A percentile compares a stretch with the other conserved stretches of the same genome.
phyloP scores from a whole-genome alignment of 1,140 invertebrate species.

The Theocolax elegans region DNA sequence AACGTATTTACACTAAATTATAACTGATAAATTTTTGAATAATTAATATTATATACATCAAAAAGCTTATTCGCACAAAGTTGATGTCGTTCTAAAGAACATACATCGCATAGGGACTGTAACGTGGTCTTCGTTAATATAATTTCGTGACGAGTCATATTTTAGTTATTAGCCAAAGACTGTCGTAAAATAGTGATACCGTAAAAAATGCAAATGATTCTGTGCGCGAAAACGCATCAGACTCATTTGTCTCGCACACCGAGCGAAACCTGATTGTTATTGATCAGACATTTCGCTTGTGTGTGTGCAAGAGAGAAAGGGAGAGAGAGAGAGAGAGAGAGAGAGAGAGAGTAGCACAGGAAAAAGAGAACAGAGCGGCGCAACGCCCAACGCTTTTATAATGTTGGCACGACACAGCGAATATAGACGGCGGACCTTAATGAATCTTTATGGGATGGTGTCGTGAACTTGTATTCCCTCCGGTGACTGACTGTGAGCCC shows the following conservation, averaged over 20 bases:
- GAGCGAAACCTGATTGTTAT: slow-evolving; percentile 57
- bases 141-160: neutral
- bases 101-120: no score
- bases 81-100: no score
- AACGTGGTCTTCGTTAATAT: neutral
- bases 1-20: no score
- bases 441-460: slow-evolving; percentile 69
- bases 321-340: neutral
- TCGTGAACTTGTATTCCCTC: slow-evolving; percentile 68
- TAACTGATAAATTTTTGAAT: no score
- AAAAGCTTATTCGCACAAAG: no score
- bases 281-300: slow-evolving; percentile 62
- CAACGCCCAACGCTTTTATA: slow-evolving; percentile 57
- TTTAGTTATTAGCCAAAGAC: neutral
- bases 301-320: slow-evolving; percentile 11
- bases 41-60: no score
- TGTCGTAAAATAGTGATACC: neutral
- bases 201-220: slow-evolving; percentile 23
- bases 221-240: slow-evolving; percentile 41
- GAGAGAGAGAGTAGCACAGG: neutral
- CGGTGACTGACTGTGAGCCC: slow-evolving; percentile 62
- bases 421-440: slow-evolving; percentile 65
- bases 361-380: neutral
- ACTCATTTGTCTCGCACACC: slow-evolving; percentile 24
- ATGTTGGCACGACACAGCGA: slow-evolving; percentile 63